A percentile compares a stretch with the other conserved stretches of the same genome.
phyloP scores from a whole-genome alignment of 2,113 vertebrate genomes.

The Oxyruncus cristatus region DNA sequence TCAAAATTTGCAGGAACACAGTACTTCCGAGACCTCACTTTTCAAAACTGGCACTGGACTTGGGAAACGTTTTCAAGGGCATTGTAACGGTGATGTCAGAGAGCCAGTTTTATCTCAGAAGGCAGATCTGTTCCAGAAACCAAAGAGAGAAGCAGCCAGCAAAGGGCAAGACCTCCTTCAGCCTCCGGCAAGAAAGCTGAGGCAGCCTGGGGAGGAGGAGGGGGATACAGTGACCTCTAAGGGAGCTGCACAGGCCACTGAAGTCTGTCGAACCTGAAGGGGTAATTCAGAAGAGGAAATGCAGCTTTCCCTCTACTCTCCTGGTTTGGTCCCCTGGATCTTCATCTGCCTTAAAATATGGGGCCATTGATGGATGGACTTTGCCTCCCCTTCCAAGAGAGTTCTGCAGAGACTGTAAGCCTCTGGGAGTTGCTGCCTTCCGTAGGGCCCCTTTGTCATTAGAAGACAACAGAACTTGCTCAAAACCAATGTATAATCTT shows the following conservation, averaged over 20 bases:
- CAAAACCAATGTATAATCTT: background rate
- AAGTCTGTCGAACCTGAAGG: background rate
- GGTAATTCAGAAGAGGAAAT: background rate
- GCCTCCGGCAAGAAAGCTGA: background rate
- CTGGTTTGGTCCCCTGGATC: background rate
- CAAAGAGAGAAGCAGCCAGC: rapidly evolving
- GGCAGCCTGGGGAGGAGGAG: rapidly evolving
- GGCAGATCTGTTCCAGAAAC: background rate
- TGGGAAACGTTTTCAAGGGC: background rate
- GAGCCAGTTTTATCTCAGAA: background rate
- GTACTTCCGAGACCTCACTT: background rate
- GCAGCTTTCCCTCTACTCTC: rapidly evolving
- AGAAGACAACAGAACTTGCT: background rate
- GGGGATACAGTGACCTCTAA: too few relatives aligned
- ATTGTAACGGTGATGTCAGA: background rate
- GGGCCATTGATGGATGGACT: background rate
- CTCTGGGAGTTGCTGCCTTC: background rate
- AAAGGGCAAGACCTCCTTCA: background rate
- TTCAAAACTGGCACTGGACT: background rate
- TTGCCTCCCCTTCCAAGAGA: background rate
- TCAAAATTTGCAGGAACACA: rapidly evolving
- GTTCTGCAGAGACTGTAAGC: background rate
- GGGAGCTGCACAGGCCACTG: background rate
- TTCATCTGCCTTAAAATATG: background rate
- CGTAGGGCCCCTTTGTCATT: background rate